A percentile compares a stretch with the other conserved stretches of the same genome.
Conservation (phyloP, 2,113 vertebrate genomes). For the Symphodus melops region DNA sequence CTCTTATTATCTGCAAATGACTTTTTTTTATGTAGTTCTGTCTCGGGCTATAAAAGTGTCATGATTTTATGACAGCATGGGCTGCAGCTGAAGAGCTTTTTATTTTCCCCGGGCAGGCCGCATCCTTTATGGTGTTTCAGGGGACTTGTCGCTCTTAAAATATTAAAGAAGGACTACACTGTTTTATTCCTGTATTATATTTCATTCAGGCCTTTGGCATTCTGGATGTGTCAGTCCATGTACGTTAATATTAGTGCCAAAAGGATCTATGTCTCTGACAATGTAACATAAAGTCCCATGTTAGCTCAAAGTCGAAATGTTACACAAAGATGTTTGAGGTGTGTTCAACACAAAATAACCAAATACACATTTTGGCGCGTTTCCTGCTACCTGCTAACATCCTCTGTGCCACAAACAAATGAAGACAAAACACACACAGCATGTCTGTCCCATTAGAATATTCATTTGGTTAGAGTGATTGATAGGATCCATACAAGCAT, state of each 20-base stretch:
- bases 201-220: constrained; percentile 56
- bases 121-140: constrained; percentile 67
- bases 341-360: not conserved
- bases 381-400: too few relatives aligned
- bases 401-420: too few relatives aligned
- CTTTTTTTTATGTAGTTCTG: constrained; percentile 66
- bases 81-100: constrained; percentile 65
- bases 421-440: too few relatives aligned
- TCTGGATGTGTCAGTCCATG: constrained; percentile 44
- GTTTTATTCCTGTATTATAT: constrained; percentile 67
- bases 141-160: constrained; percentile 64
- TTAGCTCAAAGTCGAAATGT: not conserved
- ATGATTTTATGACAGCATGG: constrained; percentile 62
- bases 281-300: not conserved
- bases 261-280: constrained; percentile 14
- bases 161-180: constrained; percentile 55
- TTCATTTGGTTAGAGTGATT: too few relatives aligned
- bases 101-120: constrained; percentile 68
- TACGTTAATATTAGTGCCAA: constrained; percentile 45
- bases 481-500: too few relatives aligned
- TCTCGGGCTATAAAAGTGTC: constrained; percentile 71
- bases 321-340: not conserved
- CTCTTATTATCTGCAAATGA: constrained; percentile 69
- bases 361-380: too few relatives aligned
- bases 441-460: too few relatives aligned